Evolutionary conservation across 2,113 vertebrate species (phyloP).

Genomic region (Euleptes europaea): DNA sequence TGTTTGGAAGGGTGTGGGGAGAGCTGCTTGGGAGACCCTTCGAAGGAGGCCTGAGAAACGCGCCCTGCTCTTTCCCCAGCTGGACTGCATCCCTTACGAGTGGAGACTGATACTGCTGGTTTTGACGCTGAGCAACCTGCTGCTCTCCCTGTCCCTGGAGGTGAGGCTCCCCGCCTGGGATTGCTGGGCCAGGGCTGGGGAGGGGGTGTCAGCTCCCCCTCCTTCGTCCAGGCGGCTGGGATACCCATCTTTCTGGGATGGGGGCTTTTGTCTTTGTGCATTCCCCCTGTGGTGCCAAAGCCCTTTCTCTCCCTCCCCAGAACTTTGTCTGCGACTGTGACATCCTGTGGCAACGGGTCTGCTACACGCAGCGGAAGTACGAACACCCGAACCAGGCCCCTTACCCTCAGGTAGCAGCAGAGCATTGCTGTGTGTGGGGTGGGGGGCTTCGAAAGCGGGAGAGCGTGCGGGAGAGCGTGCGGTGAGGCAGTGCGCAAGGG

Average conservation of each 20-base stretch:
- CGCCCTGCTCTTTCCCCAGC: constrained; percentile 57
- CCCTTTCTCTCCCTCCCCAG: neutral
- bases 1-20: neutral
- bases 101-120: neutral
- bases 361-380: neutral
- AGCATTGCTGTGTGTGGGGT: too few relatives aligned
- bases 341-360: neutral
- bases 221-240: too few relatives aligned
- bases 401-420: neutral
- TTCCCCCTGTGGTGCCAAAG: neutral
- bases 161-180: neutral
- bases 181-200: too few relatives aligned
- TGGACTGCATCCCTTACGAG: constrained; percentile 86
- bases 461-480: too few relatives aligned
- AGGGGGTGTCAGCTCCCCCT: too few relatives aligned
- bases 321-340: neutral
- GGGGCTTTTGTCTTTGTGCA: fast-evolving
- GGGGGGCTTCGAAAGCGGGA: neutral
- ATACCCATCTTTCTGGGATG: neutral
- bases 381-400: neutral
- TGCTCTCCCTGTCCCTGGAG: neutral
- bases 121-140: neutral
- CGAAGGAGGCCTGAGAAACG: too few relatives aligned
- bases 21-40: neutral
- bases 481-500: neutral